Base-by-base conservation (phyloP, 2,888 invertebrate genomes). In the Chrysolina oricalcia region DNA sequence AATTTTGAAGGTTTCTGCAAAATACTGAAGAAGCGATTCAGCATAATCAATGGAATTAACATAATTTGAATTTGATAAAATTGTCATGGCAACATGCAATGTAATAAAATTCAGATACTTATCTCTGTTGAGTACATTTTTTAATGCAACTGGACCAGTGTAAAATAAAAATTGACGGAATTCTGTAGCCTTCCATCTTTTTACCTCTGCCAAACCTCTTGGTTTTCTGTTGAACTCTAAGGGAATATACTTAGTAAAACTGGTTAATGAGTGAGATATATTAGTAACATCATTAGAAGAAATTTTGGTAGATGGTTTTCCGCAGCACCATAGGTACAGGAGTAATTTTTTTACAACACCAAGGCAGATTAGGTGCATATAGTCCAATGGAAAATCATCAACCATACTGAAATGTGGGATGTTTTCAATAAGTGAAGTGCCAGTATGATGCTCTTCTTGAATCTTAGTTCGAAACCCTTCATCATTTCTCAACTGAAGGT, bases 301-400 rank as follows among this genome's bases (percentile, higher is more conserved):
- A 46, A 70, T 63, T 63, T 70, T 70, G 19, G 63, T 70, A 48
- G 70, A 62, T 40, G 71, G 70, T 56, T 71, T 71, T 64, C 71
- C 71, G 65, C 65, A 72, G 66, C 72, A 72, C 66, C 66, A 72
- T 50, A 72, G 48, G 19, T 66, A 66, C 65, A 65, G 10, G 43
- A 72, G 27, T 66, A 72, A 23, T 72, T 70, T 70, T 70, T 70
- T 70, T 13, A 70, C 70, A 41, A 70, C 70, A 48, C 70, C 70
- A 41, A 70, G 65, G 50, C 72, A 72, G 50, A 72, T 66, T 23
- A 72, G 72, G 65, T 78, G 76, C 80, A 79, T 80, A 70, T 80
- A 80, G 75, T 80, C 78, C 73, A 80, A 71, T 56, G 80, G 77
- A 63, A 80, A 79, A 65, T 69, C 65, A 23, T 76, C 68, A 59